These are phyloP conservation scores for Leucania comma DNA, from an alignment of 2,888 invertebrate genomes.

Conservation along the genomic window DNA sequence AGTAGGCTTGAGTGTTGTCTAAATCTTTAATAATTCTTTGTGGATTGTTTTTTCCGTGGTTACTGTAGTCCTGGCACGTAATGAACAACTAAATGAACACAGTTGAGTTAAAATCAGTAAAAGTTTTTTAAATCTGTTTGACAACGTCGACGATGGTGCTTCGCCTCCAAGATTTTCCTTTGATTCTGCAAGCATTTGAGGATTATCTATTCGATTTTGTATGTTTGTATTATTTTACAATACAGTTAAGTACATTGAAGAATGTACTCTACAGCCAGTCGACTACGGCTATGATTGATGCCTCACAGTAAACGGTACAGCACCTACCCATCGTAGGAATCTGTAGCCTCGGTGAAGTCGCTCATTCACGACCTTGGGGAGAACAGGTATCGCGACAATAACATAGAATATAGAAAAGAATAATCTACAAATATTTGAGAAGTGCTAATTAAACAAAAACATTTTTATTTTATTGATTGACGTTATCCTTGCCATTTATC, in stretches of 20 bases:
- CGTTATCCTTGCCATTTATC: constrained; percentile 56
- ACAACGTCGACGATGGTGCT: not conserved
- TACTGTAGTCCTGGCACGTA: too few species aligned
- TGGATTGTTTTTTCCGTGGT: too few species aligned
- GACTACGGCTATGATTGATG: constrained; percentile 44
- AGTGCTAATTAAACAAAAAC: constrained; percentile 44
- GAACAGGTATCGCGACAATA: constrained; percentile 43
- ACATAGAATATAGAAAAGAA: constrained; percentile 19
- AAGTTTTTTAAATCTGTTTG: too few species aligned
- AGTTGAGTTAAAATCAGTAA: too few species aligned
- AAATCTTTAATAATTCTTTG: constrained; percentile 20
- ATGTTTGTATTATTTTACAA: constrained; percentile 8
- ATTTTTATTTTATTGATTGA: constrained; percentile 29
- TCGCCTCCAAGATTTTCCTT: not conserved
- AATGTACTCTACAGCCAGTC: constrained; percentile 21
- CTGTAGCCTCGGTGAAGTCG: constrained; percentile 50
- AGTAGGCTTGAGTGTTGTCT: constrained; percentile 8
- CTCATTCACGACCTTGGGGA: constrained; percentile 48
- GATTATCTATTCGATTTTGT: not conserved
- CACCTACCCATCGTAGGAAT: constrained; percentile 43
- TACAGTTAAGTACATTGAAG: constrained; percentile 21
- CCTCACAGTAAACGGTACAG: constrained; percentile 47
- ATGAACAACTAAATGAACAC: too few species aligned
- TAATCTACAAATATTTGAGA: constrained; percentile 15
- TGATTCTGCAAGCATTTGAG: not conserved